A percentile compares a stretch with the other conserved stretches of the same genome.
phyloP scores from a whole-genome alignment of 2,113 vertebrate genomes.

The Dryoscopus gambensis region DNA sequence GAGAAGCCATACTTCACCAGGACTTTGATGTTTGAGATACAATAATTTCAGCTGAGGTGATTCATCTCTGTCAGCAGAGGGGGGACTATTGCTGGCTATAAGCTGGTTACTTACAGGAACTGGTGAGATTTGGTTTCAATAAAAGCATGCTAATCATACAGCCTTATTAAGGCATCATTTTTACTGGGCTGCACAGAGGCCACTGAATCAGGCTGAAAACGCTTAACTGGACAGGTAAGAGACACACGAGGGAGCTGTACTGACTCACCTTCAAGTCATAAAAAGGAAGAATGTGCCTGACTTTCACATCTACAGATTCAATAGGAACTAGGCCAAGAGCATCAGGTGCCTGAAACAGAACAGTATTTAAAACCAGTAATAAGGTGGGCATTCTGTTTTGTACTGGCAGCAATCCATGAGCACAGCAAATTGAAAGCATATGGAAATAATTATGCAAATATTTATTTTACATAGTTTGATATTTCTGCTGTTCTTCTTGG shows the following conservation, averaged over 20 bases:
- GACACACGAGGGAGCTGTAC: neutral
- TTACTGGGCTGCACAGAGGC: neutral
- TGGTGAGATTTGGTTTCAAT: neutral
- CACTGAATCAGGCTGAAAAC: neutral
- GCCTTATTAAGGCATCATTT: neutral
- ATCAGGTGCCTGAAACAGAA: constrained; percentile 71
- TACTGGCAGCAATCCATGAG: neutral
- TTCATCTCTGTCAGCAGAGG: neutral
- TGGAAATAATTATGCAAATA: neutral
- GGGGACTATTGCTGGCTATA: neutral
- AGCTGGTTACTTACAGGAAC: neutral
- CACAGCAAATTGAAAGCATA: neutral
- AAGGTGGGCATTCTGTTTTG: neutral
- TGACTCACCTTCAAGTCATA: constrained; percentile 81
- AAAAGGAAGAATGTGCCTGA: constrained; percentile 72
- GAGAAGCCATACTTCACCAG: neutral
- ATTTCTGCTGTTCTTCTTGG: neutral
- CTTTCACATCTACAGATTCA: constrained; percentile 59
- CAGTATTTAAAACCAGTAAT: neutral
- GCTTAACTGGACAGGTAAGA: neutral
- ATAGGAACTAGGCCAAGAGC: constrained; percentile 71
- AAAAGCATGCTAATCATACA: neutral
- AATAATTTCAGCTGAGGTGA: neutral
- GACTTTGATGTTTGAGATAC: neutral
- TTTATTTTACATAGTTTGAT: neutral